Evolutionary conservation across 1,140 invertebrate genomes (phyloP).

Genomic region (Hycleus phaleratus): DNA sequence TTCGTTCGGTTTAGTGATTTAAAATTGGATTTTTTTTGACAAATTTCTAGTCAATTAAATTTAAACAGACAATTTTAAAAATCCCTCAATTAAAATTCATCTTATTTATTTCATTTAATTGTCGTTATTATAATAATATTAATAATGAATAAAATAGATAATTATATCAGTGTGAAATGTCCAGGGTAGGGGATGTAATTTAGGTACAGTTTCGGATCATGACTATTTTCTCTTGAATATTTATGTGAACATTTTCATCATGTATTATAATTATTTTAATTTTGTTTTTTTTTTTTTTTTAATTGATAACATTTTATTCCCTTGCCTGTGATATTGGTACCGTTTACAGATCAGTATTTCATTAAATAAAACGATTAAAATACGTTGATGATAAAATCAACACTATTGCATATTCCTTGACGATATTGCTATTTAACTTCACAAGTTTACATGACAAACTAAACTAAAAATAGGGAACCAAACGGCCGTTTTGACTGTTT

Average conservation of each 20-base stretch:
- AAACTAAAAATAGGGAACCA: background rate
- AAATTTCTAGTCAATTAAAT: conserved; percentile 20
- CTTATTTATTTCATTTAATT: conserved; percentile 16
- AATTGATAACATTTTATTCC: conserved; percentile 9
- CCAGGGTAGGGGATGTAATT: conserved; percentile 29
- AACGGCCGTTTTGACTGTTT: background rate
- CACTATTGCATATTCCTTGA: conserved; percentile 1
- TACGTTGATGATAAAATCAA: conserved; percentile 1
- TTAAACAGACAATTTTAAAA: conserved; percentile 6
- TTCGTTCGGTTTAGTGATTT: too few species aligned
- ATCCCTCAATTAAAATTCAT: conserved; percentile 6
- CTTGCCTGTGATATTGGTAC: conserved; percentile 28
- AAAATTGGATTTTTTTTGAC: too few species aligned
- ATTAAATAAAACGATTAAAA: conserved; percentile 11
- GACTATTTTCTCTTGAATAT: background rate
- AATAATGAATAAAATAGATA: conserved; percentile 19
- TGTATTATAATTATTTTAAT: background rate
- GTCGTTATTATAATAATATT: conserved; percentile 9
- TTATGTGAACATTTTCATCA: background rate
- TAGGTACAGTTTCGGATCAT: conserved; percentile 13
- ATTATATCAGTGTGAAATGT: conserved; percentile 32
- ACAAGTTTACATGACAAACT: background rate
- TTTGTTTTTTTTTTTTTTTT: conserved; percentile 8
- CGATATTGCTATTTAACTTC: conserved; percentile 7
- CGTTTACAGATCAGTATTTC: conserved; percentile 30